phyloP scores from a whole-genome alignment of 2,888 invertebrate species.

The Strigamia transsilvanica region DNA sequence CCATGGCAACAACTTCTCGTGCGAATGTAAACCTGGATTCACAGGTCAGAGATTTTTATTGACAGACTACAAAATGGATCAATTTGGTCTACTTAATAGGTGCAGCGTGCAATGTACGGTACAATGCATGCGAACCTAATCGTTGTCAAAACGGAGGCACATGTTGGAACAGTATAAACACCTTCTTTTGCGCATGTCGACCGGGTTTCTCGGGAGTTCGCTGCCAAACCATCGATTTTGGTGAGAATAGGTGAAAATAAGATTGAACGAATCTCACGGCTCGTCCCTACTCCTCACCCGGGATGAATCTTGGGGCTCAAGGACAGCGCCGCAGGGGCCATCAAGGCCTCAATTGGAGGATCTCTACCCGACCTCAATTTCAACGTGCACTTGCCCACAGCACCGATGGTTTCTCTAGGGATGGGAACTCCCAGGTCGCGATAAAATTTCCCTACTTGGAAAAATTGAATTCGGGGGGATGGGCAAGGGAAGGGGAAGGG shows the following conservation, averaged over 20 bases:
- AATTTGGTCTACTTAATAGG: conserved; percentile 56
- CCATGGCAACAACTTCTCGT: conserved; percentile 77
- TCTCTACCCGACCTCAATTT: conserved; percentile 48
- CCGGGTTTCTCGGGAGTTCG: conserved; percentile 60
- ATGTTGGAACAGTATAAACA: conserved; percentile 77
- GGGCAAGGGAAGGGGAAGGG: neutral
- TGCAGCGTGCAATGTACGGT: conserved; percentile 58
- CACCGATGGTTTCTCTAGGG: conserved; percentile 38
- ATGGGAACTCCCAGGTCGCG: conserved; percentile 47
- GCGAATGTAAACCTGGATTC: conserved; percentile 77
- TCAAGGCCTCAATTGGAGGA: conserved; percentile 46
- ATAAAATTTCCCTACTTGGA: conserved; percentile 44
- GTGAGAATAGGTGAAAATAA: conserved; percentile 50
- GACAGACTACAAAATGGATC: conserved; percentile 20
- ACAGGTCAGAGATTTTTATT: conserved; percentile 64
- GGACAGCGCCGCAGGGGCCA: conserved; percentile 49
- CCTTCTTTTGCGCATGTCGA: conserved; percentile 60
- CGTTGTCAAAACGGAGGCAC: conserved; percentile 80
- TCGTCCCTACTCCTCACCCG: conserved; percentile 39
- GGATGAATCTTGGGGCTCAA: conserved; percentile 47
- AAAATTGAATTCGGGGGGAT: conserved; percentile 37
- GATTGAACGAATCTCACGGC: conserved; percentile 43
- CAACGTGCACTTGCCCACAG: conserved; percentile 39
- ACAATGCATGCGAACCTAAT: conserved; percentile 76
- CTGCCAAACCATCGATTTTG: conserved; percentile 59